phyloP scores from a whole-genome alignment of 1,140 invertebrate genomes.

The Drosophila truncata region DNA sequence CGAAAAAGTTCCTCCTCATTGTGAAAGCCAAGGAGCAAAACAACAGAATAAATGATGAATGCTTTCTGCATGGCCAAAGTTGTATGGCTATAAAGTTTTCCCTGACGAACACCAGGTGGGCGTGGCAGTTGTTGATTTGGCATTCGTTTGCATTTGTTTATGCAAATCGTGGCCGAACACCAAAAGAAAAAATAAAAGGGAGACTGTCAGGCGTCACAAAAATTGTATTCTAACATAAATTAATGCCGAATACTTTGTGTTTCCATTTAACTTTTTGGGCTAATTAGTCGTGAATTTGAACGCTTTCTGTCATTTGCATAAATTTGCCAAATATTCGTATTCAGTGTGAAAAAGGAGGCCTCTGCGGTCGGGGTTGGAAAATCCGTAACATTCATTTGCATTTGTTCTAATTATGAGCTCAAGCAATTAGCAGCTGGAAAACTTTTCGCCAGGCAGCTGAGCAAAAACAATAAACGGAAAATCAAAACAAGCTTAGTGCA shows the following conservation, averaged over 20 bases:
- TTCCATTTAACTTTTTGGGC: constrained; percentile 52
- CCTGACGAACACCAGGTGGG: constrained; percentile 30
- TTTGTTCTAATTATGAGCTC: constrained; percentile 68
- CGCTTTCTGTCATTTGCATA: constrained; percentile 65
- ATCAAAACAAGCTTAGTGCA: constrained; percentile 66
- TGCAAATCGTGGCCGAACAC: constrained; percentile 35
- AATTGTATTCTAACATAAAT: constrained; percentile 34
- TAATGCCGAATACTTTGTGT: constrained; percentile 31
- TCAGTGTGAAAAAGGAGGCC: constrained; percentile 27
- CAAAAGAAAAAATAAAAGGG: constrained; percentile 13
- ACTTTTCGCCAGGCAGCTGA: constrained; percentile 26
- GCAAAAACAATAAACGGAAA: constrained; percentile 61
- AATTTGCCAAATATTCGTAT: constrained; percentile 37
- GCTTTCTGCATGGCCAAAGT: constrained; percentile 28
- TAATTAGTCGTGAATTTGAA: constrained; percentile 72
- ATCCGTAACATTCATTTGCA: constrained; percentile 43
- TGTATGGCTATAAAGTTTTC: constrained; percentile 27
- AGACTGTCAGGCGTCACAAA: constrained; percentile 33
- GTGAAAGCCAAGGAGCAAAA: constrained; percentile 2
- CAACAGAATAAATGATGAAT: constrained; percentile 36
- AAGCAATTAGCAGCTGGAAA: constrained; percentile 66
- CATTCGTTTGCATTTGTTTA: constrained; percentile 58
- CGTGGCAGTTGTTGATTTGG: constrained; percentile 33
- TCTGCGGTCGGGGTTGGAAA: constrained; percentile 18
- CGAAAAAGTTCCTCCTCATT: constrained; percentile 20